Base-by-base conservation (phyloP, 2,888 invertebrate genomes). In the Cheilosia pagana region DNA sequence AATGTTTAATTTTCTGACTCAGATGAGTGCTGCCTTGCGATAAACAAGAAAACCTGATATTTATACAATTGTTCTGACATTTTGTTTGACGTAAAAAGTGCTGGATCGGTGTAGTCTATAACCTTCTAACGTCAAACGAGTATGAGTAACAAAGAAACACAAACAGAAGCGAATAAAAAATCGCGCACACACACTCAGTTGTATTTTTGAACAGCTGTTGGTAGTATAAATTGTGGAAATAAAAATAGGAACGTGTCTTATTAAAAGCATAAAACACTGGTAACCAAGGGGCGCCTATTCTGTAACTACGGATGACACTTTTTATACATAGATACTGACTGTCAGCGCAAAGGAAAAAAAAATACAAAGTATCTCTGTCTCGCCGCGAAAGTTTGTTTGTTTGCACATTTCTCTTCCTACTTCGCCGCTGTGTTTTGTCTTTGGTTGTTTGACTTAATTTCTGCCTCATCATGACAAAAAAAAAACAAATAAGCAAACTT, bases 41-140 rank as follows among this genome's bases (percentile, higher is more conserved):
- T 50, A 23, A 10, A 53, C 35, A 62, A 25, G 31, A 50, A 67
- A 65, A 82, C 60, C 43, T 70, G 65, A 67, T 82, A 72, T 82
- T 82, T 72, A 43, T 62, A 77, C 77, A 82, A 77, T 67, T 82
- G 77, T 39, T 77, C 23, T 62, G 25, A 3, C 43, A 25, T 12
- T 63, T 70, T 57, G 19, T 31, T 57, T 65, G 59, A 65, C 31
- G 53, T 31, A 39, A 3, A 43, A 55, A 8, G 1, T n/a, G 43
- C 14, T 12, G 43, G 19, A 28, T 43, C 53, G 31, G 8, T 23
- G 48, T 50, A 35, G 8, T 23, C 35, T 50, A 35, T 35, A 63
- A 48, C 72, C 63, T 62, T 63, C 74, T 55, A 74, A 14, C 19
- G 53, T 41, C 39, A 53, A 67, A 25, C 43, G 21, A 10, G 45